Evolutionary conservation across 2,113 vertebrate genomes (phyloP).

Genomic region (Pipa parva): DNA sequence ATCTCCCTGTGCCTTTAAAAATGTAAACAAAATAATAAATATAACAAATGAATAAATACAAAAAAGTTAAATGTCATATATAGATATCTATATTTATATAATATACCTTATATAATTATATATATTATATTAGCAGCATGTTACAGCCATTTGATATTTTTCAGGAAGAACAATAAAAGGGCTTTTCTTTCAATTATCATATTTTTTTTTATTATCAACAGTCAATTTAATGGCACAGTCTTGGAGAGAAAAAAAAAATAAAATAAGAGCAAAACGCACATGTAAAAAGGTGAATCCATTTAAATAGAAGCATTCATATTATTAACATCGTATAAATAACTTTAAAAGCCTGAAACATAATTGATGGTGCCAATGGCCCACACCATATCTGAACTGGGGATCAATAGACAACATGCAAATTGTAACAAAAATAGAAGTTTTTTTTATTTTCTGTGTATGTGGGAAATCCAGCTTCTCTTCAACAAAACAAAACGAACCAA

Average conservation of each 20-base stretch:
- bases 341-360: constrained; percentile 89
- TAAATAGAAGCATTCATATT: constrained; percentile 99
- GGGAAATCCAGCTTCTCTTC: constrained; percentile 75
- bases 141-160: neutral
- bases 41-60: too few relatives aligned
- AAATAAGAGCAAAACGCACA: constrained; percentile 86
- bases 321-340: constrained; percentile 98
- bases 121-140: too few relatives aligned
- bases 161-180: neutral
- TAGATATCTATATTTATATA: too few relatives aligned
- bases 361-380: constrained; percentile 83
- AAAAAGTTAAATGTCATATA: too few relatives aligned
- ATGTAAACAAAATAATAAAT: too few relatives aligned
- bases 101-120: too few relatives aligned
- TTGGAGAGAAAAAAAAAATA: constrained; percentile 75
- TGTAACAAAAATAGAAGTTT: constrained; percentile 87
- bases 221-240: constrained; percentile 97
- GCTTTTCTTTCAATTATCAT: constrained; percentile 58
- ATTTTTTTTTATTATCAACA: constrained; percentile 99
- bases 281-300: constrained; percentile 99
- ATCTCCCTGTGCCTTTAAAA: too few relatives aligned
- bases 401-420: constrained; percentile 86
- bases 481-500: constrained; percentile 60
- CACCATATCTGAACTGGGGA: constrained; percentile 72
- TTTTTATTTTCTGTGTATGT: constrained; percentile 54